These are phyloP conservation scores for Lamproptera curius DNA, from an alignment of 2,888 invertebrate species.

Conservation along the genomic window DNA sequence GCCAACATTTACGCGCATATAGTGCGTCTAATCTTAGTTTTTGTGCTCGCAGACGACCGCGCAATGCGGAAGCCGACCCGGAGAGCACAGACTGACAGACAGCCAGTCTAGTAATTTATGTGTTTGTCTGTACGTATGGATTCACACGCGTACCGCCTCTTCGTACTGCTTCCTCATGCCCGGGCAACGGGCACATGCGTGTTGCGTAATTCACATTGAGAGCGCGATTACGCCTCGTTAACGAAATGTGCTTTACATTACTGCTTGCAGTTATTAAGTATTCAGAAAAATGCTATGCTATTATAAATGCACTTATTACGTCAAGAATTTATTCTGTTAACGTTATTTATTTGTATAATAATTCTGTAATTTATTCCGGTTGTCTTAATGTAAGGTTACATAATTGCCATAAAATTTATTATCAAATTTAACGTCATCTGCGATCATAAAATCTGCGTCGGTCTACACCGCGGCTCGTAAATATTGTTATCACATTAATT, in stretches of 20 bases:
- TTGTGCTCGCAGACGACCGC: slow-evolving; percentile 26
- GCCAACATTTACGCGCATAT: not conserved
- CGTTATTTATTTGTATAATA: too few species aligned
- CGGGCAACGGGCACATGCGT: slow-evolving; percentile 1
- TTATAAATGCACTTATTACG: too few species aligned
- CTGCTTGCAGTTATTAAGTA: not conserved
- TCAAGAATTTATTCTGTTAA: too few species aligned
- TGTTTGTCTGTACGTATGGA: slow-evolving; percentile 23
- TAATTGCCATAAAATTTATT: too few species aligned
- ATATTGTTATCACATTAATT: too few species aligned
- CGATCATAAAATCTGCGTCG: too few species aligned
- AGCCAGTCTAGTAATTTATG: slow-evolving; percentile 32
- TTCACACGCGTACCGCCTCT: slow-evolving; percentile 12
- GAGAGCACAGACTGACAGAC: slow-evolving; percentile 25
- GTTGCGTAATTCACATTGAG: not conserved
- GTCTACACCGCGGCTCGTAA: too few species aligned
- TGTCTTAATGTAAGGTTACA: too few species aligned
- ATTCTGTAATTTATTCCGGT: too few species aligned
- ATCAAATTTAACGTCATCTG: too few species aligned
- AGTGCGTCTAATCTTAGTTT: slow-evolving; percentile 18
- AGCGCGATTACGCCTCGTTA: not conserved
- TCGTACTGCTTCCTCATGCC: slow-evolving; percentile 8
- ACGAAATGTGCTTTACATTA: not conserved
- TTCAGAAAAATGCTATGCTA: too few species aligned
- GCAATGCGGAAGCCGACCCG: slow-evolving; percentile 33